Evolutionary conservation across 2,113 vertebrate species (phyloP).

Genomic region (Sisor rabdophorus): DNA sequence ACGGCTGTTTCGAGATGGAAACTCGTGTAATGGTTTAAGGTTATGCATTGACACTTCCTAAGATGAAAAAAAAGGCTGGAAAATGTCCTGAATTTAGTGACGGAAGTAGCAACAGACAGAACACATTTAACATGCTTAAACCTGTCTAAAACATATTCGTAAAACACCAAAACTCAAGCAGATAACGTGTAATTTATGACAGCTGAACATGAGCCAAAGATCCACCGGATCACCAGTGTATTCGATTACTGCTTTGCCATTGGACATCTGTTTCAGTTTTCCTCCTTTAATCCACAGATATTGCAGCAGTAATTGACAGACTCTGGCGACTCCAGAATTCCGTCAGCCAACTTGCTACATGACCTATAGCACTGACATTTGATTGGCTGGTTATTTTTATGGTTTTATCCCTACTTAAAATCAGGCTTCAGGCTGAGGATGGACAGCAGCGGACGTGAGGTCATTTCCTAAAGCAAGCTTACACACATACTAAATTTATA

Average conservation of each 20-base stretch:
- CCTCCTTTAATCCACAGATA: neutral
- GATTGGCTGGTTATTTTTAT: neutral
- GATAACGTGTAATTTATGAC: neutral
- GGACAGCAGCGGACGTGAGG: neutral
- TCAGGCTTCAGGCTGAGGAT: neutral
- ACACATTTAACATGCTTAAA: neutral
- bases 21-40: too few relatives aligned
- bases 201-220: neutral
- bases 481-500: neutral
- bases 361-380: neutral
- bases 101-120: too few relatives aligned
- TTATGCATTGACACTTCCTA: too few relatives aligned
- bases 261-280: constrained; percentile 10
- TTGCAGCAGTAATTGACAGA: neutral
- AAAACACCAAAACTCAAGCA: neutral
- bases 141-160: neutral
- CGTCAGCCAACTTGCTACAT: neutral
- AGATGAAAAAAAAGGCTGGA: too few relatives aligned
- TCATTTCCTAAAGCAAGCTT: neutral
- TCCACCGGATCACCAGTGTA: neutral
- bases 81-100: too few relatives aligned
- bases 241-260: neutral
- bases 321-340: neutral
- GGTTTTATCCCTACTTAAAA: neutral
- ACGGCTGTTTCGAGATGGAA: too few relatives aligned